Base-by-base conservation (phyloP, 2,113 vertebrate genomes). In the Heteronetta atricapilla region DNA sequence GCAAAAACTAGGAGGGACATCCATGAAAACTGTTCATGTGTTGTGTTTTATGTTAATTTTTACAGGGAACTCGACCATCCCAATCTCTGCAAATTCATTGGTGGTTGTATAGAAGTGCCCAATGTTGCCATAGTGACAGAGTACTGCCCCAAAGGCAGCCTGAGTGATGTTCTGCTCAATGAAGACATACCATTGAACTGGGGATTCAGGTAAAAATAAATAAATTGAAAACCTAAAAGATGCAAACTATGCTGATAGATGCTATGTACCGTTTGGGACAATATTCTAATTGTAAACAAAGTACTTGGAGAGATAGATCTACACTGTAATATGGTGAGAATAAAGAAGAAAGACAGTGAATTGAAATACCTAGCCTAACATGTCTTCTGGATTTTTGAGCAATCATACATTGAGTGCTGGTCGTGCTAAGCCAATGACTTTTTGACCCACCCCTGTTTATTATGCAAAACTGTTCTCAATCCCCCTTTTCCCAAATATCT, bases 31-130 rank as follows among this genome's bases (percentile, higher is more conserved):
- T 91, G 13, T 11, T 36, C 4, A 3, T 59, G 9, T 53, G 10
- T 6, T 80, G 3, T 93, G 31, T 77, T 95, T 94, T 93, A 34
- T 95, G 29, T 93, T 94, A 60, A 74, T 93, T 96, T 97, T 89
- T 56, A 55, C 95, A 99, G 99, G 93, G 99, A 99, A 97, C 98
- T 99, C 44, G 98, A 99, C 84, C 98, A 99, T 83, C 97, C 97
- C 16, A 99, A 98, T 96, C 97, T 99, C 83, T 99, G 98, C 80
- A 98, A 99, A 97, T 99, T 99, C 52, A 97, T 98, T 33, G 98
- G 98, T 19, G 98, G 98, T 7, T 99, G 98, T 60, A 96, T 97
- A 68, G 98, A 99, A 95, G 95, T 98, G 36, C 98, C 98, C 23
- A 97, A 98, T 58, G 95, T 99, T 82, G 98, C 98, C 95, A 98